A percentile compares a stretch with the other conserved stretches of the same genome.
Evolutionary conservation across 2,888 invertebrate genomes (phyloP).

Genomic region (Caenorhabditis plicata): DNA sequence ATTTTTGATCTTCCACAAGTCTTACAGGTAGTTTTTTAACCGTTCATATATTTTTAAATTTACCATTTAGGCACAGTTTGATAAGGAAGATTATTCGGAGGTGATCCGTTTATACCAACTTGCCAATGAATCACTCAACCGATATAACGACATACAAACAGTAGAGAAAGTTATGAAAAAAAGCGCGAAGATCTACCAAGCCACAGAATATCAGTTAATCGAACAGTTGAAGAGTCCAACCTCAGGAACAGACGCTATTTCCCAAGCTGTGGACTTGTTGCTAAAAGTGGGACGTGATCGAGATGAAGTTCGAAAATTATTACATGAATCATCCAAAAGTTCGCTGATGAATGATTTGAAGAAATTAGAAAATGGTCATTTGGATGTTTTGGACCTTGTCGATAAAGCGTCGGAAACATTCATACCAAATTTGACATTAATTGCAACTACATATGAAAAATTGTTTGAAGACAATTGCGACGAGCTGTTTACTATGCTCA

Average conservation of each 20-base stretch:
- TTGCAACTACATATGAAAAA: conserved; percentile 51
- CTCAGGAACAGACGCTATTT: conserved; percentile 27
- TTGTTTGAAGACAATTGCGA: conserved; percentile 30
- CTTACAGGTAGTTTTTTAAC: conserved; percentile 40
- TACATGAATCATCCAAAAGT: conserved; percentile 22
- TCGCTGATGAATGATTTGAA: conserved; percentile 30
- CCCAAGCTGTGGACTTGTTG: conserved; percentile 35
- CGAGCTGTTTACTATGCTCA: conserved; percentile 15
- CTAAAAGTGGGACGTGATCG: conserved; percentile 27
- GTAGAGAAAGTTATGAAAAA: conserved; percentile 34
- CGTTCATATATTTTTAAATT: not conserved
- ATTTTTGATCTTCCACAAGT: conserved; percentile 60
- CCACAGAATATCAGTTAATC: conserved; percentile 28
- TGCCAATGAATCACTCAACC: conserved; percentile 33
- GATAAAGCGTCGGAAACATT: conserved; percentile 61
- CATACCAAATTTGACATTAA: conserved; percentile 58
- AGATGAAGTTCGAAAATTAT: conserved; percentile 28
- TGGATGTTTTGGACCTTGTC: conserved; percentile 62
- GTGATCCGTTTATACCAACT: conserved; percentile 42
- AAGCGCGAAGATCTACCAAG: conserved; percentile 22
- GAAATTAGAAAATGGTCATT: conserved; percentile 17
- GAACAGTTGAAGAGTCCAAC: conserved; percentile 25
- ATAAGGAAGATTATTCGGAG: conserved; percentile 41
- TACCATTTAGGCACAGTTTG: conserved; percentile 36
- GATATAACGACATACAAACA: conserved; percentile 39